Percentiles rank a stretch among this genome's conserved stretches.
These are phyloP conservation scores for Heterodera carotae DNA, from an alignment of 1,140 invertebrate genomes.

Conservation along the genomic window DNA sequence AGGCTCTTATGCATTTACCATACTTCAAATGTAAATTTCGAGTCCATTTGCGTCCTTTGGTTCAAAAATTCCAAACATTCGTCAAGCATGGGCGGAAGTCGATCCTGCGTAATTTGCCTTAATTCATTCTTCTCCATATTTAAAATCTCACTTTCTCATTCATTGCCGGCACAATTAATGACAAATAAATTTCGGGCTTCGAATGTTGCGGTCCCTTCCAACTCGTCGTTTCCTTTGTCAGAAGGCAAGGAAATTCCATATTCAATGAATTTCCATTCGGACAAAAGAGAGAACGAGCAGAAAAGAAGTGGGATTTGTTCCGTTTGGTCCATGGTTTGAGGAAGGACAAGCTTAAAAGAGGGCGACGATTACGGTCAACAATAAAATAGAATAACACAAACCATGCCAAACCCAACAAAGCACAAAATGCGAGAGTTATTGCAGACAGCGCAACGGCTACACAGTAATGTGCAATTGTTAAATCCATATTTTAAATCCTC, in stretches of 20 bases:
- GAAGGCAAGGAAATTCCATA: neutral
- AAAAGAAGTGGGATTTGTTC: slow-evolving; percentile 22
- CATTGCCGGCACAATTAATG: slow-evolving; percentile 62
- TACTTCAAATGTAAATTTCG: slow-evolving; percentile 59
- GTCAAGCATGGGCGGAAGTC: slow-evolving; percentile 59
- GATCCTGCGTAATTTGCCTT: slow-evolving; percentile 47
- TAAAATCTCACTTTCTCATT: slow-evolving; percentile 53
- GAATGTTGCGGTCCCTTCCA: slow-evolving; percentile 14
- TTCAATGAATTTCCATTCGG: neutral
- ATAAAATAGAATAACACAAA: neutral
- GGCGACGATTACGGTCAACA: neutral
- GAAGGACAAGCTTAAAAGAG: slow-evolving; percentile 39
- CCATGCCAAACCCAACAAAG: neutral
- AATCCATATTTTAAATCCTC: neutral
- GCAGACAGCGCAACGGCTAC: neutral
- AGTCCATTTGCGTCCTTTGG: slow-evolving; percentile 19
- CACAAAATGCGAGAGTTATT: neutral
- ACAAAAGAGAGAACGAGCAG: slow-evolving; percentile 13
- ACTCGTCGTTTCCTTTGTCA: neutral
- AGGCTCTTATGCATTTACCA: neutral
- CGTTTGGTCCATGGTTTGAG: slow-evolving; percentile 38
- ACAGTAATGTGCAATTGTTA: neutral
- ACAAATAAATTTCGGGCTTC: slow-evolving; percentile 44
- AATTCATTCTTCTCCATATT: slow-evolving; percentile 14
- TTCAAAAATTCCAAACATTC: slow-evolving; percentile 59